phyloP scores from a whole-genome alignment of 53 echinoderm and acorn worm species.

The Stichopus horrens region DNA sequence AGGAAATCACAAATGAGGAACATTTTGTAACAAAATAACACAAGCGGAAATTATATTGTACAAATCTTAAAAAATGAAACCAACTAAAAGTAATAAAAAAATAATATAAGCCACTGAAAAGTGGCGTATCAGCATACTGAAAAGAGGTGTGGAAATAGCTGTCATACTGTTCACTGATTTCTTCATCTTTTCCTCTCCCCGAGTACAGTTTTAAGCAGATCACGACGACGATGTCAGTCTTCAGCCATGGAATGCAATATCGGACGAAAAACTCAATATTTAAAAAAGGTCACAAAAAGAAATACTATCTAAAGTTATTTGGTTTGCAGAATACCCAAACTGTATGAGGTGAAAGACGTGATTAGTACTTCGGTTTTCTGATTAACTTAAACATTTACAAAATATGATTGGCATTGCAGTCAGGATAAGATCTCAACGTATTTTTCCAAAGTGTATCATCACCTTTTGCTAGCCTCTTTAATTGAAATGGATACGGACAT shows the following conservation, averaged over 20 bases:
- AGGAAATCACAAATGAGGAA: background rate
- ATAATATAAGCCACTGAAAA: background rate
- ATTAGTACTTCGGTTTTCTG: background rate
- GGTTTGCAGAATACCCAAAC: background rate
- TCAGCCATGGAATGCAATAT: too few species aligned
- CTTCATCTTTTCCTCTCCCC: too few species aligned
- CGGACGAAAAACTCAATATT: too few species aligned
- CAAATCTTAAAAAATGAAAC: background rate
- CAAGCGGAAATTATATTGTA: background rate
- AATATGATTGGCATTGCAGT: background rate
- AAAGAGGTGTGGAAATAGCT: too few species aligned
- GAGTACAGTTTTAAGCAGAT: too few species aligned
- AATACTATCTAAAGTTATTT: background rate
- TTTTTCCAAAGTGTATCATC: background rate
- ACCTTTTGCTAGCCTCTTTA: background rate
- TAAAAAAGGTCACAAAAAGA: too few species aligned
- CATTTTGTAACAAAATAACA: background rate
- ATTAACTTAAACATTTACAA: background rate
- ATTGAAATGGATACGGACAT: conserved; percentile 14
- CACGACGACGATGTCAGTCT: too few species aligned
- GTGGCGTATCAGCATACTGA: too few species aligned
- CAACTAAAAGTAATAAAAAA: background rate
- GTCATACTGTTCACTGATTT: too few species aligned
- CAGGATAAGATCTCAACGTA: background rate
- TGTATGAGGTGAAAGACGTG: background rate